Conservation (phyloP, 2,797 vertebrate species). For the Anolis apletophallus region DNA sequence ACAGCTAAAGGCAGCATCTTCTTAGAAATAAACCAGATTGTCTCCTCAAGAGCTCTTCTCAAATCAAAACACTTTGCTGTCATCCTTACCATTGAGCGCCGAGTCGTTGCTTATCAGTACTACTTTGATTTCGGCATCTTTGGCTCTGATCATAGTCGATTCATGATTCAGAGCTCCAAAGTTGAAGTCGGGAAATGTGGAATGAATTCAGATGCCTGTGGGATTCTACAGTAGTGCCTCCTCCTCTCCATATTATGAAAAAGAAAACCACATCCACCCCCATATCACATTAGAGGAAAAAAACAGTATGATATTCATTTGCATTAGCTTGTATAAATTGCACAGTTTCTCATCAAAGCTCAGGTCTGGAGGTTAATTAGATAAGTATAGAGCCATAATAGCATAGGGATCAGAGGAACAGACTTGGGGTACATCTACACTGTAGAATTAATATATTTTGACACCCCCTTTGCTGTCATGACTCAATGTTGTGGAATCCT, state of each 20-base stretch:
- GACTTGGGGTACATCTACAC: too few relatives aligned
- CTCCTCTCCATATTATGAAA: not conserved
- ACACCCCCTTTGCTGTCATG: too few relatives aligned
- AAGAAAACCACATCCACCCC: not conserved
- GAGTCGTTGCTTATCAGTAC: fast-evolving
- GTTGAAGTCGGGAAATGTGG: not conserved
- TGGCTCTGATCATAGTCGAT: not conserved
- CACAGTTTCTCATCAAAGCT: not conserved
- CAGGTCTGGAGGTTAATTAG: not conserved
- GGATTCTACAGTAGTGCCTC: not conserved
- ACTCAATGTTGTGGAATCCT: too few relatives aligned
- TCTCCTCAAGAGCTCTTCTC: not conserved
- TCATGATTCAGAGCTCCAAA: not conserved
- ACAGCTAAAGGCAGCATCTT: conserved; percentile 28
- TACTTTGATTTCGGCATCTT: not conserved
- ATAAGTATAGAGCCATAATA: not conserved
- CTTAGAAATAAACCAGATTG: not conserved
- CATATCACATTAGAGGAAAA: too few relatives aligned
- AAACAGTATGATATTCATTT: not conserved
- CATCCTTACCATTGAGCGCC: not conserved
- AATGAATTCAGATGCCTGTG: not conserved
- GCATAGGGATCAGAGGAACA: not conserved
- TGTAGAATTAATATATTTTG: too few relatives aligned
- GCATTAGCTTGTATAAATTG: not conserved
- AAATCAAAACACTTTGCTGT: fast-evolving